phyloP scores from a whole-genome alignment of 2,888 invertebrate species.

The Cetonia aurata region DNA sequence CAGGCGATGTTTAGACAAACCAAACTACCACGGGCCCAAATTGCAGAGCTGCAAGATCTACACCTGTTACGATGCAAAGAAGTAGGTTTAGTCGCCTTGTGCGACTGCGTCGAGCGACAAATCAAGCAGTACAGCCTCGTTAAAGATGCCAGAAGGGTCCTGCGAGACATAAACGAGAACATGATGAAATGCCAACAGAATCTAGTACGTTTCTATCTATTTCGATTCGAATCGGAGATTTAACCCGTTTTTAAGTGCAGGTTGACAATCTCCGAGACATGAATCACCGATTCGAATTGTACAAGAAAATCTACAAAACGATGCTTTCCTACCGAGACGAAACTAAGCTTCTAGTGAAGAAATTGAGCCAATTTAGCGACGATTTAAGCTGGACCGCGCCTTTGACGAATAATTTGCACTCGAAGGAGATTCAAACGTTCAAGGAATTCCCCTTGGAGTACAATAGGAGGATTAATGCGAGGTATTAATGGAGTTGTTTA shows the following conservation, averaged over 20 bases:
- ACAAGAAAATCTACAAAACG: constrained; percentile 34
- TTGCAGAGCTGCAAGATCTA: constrained; percentile 2
- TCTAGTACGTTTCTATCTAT: constrained; percentile 33
- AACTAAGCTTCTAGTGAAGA: constrained; percentile 32
- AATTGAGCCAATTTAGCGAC: constrained; percentile 43
- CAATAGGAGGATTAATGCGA: constrained; percentile 33
- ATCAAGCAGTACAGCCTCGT: not conserved
- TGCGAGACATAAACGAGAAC: constrained; percentile 19
- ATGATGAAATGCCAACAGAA: constrained; percentile 19
- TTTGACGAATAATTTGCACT: constrained; percentile 26
- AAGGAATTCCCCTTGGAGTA: constrained; percentile 47
- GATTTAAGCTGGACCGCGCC: constrained; percentile 46
- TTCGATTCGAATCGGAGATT: not conserved
- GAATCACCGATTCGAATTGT: constrained; percentile 36
- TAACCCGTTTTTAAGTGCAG: constrained; percentile 18
- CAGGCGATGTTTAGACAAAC: constrained; percentile 1
- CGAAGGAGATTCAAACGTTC: constrained; percentile 44
- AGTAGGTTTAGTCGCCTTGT: constrained; percentile 29
- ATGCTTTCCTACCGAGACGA: constrained; percentile 39
- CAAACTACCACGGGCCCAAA: constrained; percentile 2
- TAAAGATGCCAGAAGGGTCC: constrained; percentile 14
- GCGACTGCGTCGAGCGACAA: constrained; percentile 26
- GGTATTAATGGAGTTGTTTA: constrained; percentile 7
- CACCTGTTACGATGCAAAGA: constrained; percentile 37
- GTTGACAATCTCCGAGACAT: constrained; percentile 26